Base-by-base conservation (phyloP, 2,113 vertebrate species). In the Brachirus orientalis region DNA sequence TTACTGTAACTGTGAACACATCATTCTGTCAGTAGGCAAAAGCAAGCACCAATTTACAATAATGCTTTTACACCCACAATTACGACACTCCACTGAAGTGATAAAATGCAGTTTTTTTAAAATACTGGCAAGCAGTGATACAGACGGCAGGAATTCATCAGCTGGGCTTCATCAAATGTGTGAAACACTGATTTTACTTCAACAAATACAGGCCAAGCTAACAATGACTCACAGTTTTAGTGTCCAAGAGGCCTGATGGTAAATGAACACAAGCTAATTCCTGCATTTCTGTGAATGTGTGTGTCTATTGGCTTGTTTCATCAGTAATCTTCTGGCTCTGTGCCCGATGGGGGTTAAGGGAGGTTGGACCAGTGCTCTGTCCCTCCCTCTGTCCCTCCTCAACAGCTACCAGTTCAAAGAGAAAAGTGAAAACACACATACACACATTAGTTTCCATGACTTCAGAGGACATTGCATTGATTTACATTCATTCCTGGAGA, bases 11-110 rank as follows among this genome's bases (percentile, higher is more conserved):
- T 80, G 69, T n/a, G 22, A 82, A 84, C 65, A 69, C 72, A 79
- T 83, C 76, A 86, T 76, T 80, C 87, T 86, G 86, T 87, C 77
- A 70, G 62, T 44, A 0, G 52, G 19, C 13, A 53, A 57, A 79
- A 77, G 84, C 87, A 85, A 86, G 62, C 72, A 53, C 56, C 51
- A 3, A 81, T 86, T 77, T 87, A 67, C n/a, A n/a, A n/a, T 71
- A 74, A 81, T 67, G 56, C 76, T 84, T 78, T 83, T 54, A 88
- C 82, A 82, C 80, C 84, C 82, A 74, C 84, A 86, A 83, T 77
- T 77, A 90, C 72, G 75, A 85, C 78, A 85, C 81, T 80, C 69
- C 75, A 78, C 68, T 80, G 57, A 71, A 79, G 82, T 67, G 80
- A 70, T 80, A 63, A 86, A 85, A 41, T 68, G 43, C 63, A 43